phyloP scores from a whole-genome alignment of 2,113 vertebrate species.

The Strigops habroptila region DNA sequence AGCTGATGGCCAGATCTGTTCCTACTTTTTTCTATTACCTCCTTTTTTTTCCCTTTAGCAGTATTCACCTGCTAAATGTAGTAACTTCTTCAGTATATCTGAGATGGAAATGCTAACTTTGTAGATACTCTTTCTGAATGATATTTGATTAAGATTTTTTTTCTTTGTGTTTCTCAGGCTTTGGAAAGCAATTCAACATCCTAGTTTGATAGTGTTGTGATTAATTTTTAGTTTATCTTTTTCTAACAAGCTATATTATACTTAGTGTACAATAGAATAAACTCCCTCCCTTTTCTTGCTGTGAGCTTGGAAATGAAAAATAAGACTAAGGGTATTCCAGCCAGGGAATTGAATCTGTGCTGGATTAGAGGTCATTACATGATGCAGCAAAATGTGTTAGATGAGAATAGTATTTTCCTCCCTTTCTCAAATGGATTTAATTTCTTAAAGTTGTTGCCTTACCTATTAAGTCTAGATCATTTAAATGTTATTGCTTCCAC shows the following conservation, averaged over 20 bases:
- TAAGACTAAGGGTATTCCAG: not conserved
- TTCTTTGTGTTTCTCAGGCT: not conserved
- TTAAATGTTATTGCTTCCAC: not conserved
- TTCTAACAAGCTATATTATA: not conserved
- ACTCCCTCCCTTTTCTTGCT: not conserved
- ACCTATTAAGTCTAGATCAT: not conserved
- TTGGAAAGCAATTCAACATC: not conserved
- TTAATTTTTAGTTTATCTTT: not conserved
- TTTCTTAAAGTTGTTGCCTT: not conserved
- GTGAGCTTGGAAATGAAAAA: not conserved
- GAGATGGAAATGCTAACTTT: not conserved
- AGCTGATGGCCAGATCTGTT: not conserved
- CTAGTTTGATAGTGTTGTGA: not conserved
- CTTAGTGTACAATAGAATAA: not conserved
- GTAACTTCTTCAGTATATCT: not conserved
- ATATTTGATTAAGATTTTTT: not conserved
- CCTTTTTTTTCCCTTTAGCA: not conserved
- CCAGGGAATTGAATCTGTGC: not conserved
- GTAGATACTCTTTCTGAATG: not conserved
- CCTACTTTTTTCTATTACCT: not conserved
- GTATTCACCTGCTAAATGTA: not conserved
- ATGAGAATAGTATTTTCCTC: not conserved
- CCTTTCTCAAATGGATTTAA: not conserved
- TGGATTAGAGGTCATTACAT: not conserved
- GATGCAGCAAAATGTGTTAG: not conserved